phyloP scores from a whole-genome alignment of 92 coral and sea anemone species.

The Zoanthus gigantus region DNA sequence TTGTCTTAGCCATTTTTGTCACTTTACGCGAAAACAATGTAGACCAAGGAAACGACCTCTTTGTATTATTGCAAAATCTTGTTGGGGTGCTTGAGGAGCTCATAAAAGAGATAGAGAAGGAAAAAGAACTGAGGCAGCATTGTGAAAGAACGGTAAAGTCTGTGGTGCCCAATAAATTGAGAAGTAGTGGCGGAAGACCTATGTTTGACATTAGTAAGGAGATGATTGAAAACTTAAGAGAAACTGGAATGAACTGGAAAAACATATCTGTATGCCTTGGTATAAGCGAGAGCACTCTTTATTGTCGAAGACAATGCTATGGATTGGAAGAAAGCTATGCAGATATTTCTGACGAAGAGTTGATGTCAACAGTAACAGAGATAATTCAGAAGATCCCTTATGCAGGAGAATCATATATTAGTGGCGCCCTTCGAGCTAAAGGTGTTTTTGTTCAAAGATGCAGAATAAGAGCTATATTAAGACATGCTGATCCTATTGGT shows the following conservation, averaged over 20 bases:
- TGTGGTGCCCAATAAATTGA: constrained; percentile 40
- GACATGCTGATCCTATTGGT: constrained; percentile 57
- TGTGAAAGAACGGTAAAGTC: constrained; percentile 12
- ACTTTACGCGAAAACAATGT: constrained; percentile 5
- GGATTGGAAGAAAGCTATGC: constrained; percentile 57
- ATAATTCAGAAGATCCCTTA: constrained; percentile 65
- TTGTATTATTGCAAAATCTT: constrained; percentile 21
- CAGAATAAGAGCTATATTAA: constrained; percentile 55
- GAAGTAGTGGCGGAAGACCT: constrained; percentile 63
- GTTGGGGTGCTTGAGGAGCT: constrained; percentile 35
- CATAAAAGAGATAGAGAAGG: constrained; percentile 19
- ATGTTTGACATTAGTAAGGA: constrained; percentile 63
- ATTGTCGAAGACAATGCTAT: constrained; percentile 59
- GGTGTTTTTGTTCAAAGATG: constrained; percentile 71
- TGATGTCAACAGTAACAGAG: constrained; percentile 43
- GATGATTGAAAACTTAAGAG: constrained; percentile 61
- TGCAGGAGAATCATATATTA: constrained; percentile 65
- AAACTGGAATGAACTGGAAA: constrained; percentile 78
- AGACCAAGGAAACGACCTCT: not conserved
- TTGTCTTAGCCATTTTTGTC: constrained; percentile 44
- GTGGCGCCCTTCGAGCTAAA: constrained; percentile 64
- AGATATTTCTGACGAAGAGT: constrained; percentile 56
- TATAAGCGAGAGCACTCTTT: constrained; percentile 69
- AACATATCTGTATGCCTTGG: constrained; percentile 65
- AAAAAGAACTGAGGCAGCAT: constrained; percentile 4